Evolutionary conservation across 2,797 vertebrate species (phyloP), one percentile per base, ranked within the genome.

Genomic region (Picus viridis): DNA sequence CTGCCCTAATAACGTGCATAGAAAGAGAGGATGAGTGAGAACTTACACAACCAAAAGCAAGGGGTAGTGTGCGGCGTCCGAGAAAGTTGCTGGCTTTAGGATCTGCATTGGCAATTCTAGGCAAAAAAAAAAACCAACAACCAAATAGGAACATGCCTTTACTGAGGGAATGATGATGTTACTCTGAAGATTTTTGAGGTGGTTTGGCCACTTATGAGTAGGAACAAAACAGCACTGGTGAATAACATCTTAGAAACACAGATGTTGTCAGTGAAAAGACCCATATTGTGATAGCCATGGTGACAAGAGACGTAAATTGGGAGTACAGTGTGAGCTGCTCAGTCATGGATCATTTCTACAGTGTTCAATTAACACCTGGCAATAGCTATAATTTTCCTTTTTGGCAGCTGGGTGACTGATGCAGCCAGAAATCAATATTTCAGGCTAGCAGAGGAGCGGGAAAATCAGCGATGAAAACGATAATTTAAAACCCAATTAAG

Each of bases 1-100:
- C 24, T 71, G 13, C 34, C 57, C 34, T 80, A 17, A 64, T 6
- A 71, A 65, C 0, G 2, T 43, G 5, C 61, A 57, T 6, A 79
- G 54, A 47, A 68, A 58, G n/a, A 67, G 91, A 41, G 23, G 43
- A 29, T 0, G 9, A 72, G 15, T 0, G 0, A 26, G 88, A 97
- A 99, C 99, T 99, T 95, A 99, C 99, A 99, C 98, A 26, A 99
- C 96, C 92, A 99, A 98, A 76, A 99, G 98, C 95, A 99, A 88
- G 6, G 99, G 99, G 95, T 99, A 99, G 95, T 98, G 98, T 0
- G 97, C 83, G 0, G 98, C 98, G 2, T 98, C 98, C 0, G 97
- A 73, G 86, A 99, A 99, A 34, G 97, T 98, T 7, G 99, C 99
- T 3, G 99, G 99, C 96, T 99, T 99, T 94, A 99, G 97, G 90